phyloP scores from a whole-genome alignment of 1,140 invertebrate species.

The Aculops lycopersici region DNA sequence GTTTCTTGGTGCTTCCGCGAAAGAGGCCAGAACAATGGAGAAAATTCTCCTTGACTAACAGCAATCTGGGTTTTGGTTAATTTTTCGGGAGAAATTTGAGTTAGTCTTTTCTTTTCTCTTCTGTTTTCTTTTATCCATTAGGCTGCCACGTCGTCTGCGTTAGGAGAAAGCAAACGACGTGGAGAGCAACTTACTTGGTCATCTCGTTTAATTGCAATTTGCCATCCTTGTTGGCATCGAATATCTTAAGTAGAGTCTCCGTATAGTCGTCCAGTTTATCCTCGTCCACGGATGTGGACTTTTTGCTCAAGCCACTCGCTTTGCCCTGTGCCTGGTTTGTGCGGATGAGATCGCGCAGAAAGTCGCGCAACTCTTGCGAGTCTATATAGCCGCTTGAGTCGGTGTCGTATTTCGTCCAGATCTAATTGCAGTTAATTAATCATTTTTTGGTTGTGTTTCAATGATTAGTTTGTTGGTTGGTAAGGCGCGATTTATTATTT shows the following conservation, averaged over 20 bases:
- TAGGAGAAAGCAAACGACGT: background rate
- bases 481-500: no score
- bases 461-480: no score
- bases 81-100: no score
- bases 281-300: conserved; percentile 13
- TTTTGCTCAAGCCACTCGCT: conserved; percentile 13
- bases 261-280: conserved; percentile 17
- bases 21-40: conserved; percentile 16
- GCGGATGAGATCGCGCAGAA: background rate
- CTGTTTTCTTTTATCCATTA: background rate
- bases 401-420: conserved; percentile 18
- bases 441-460: no score
- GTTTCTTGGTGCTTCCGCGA: conserved; percentile 10
- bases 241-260: conserved; percentile 18
- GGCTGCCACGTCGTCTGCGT: no score
- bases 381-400: conserved; percentile 19
- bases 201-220: conserved; percentile 20
- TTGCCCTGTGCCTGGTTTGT: conserved; percentile 5
- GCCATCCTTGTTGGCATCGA: conserved; percentile 19
- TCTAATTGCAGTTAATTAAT: conserved; percentile 13
- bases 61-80: conserved; percentile 15
- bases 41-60: conserved; percentile 19
- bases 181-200: conserved; percentile 16
- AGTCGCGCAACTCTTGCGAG: conserved; percentile 17
- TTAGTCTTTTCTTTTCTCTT: conserved; percentile 1